Evolutionary conservation across 2,888 invertebrate genomes (phyloP), one percentile per base, ranked within the genome.

Genomic region (Gymnocheta viridis): DNA sequence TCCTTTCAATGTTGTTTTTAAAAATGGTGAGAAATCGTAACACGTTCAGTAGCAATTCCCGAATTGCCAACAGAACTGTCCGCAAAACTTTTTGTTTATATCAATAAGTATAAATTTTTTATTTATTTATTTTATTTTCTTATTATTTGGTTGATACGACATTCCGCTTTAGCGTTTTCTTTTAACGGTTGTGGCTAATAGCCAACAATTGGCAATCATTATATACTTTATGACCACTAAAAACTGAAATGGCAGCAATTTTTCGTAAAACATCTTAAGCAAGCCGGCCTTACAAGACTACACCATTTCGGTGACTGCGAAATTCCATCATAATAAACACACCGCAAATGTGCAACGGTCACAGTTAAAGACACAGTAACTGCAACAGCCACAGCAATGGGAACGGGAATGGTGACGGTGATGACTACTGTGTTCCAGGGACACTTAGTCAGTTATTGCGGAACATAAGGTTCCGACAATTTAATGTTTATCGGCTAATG

Each of bases 401-500:
- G 27, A 41, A 76, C 64, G 44, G 72, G 35, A 54, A 64, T 60
- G 35, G 27, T 19, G 32, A 76, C 64, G 44, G 47, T 24, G 14
- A 32, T 22, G 69, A 64, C 73, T 67, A 73, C 72, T 69, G 51
- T 60, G 41, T 17, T 58, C 73, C 73, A 41, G 27, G 47, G 19
- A 58, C 51, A 66, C 22, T n/a, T 19, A 32, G 27, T 17, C 32
- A 58, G 41, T 47, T 64, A 24, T 64, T 29, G 38, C 35, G 38
- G 80, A 19, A 81, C 72, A 84, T 47, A 81, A 62, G 56, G 62
- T 76, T 24, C 87, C 86, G 85, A 88, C 89, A 90, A 89, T 89
- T 90, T 89, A 89, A 89, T 90, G 91, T 91, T 91, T 91, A 92
- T 91, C 91, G 91, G 85, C 91, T 91, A 91, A 91, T 91, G 92